A percentile compares a stretch with the other conserved stretches of the same genome.
Conservation (phyloP, 2,888 invertebrate species). For the Trilocha varians region DNA sequence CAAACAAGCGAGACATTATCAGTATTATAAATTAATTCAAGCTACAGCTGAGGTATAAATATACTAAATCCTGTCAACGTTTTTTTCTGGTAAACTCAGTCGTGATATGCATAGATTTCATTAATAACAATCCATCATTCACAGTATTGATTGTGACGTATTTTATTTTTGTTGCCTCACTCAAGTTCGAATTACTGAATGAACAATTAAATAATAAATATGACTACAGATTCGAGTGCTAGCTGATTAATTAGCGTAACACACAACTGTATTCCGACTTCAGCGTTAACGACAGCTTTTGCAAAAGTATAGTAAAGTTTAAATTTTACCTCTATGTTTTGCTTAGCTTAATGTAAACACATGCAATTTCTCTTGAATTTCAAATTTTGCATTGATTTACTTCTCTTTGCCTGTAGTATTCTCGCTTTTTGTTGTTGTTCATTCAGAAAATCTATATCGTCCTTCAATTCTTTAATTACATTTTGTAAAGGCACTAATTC, state of each 20-base stretch:
- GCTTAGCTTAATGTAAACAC: too few relatives aligned
- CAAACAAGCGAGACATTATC: constrained; percentile 15
- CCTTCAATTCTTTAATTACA: constrained; percentile 35
- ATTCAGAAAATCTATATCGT: constrained; percentile 35
- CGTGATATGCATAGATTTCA: not conserved
- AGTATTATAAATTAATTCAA: constrained; percentile 14
- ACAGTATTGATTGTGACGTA: too few relatives aligned
- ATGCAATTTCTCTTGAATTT: not conserved
- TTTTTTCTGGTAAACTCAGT: not conserved
- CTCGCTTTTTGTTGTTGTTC: constrained; percentile 20
- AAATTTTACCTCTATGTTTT: too few relatives aligned
- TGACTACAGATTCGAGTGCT: too few relatives aligned
- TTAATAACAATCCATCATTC: too few relatives aligned
- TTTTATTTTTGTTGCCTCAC: too few relatives aligned
- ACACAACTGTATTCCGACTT: too few relatives aligned
- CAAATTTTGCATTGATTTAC: constrained; percentile 12
- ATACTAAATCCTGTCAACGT: not conserved
- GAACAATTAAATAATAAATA: too few relatives aligned
- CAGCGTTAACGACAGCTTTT: too few relatives aligned
- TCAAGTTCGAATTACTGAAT: too few relatives aligned
- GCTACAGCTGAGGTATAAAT: constrained; percentile 7
- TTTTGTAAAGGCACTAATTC: constrained; percentile 44
- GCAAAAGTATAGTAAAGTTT: too few relatives aligned
- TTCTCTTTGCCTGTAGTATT: constrained; percentile 10
- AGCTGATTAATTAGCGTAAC: too few relatives aligned